Evolutionary conservation across 1,140 invertebrate species (phyloP).

Genomic region (Sweltsa coloradensis): DNA sequence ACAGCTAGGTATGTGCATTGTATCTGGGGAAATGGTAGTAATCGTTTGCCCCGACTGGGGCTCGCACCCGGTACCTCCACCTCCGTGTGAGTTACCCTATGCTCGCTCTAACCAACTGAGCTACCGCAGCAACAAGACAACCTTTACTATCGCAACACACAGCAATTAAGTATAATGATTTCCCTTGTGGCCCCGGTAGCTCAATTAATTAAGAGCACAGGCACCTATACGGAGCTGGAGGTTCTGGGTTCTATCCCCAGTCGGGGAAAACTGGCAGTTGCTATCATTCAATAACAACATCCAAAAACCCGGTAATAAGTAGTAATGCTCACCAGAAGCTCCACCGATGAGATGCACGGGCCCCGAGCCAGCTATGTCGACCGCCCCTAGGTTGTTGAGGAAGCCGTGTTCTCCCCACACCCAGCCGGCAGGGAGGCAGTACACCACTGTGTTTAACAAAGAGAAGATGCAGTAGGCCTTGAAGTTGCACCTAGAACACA

Average conservation of each 20-base stretch:
- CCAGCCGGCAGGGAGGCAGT: slow-evolving; percentile 90
- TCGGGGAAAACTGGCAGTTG: too few species aligned
- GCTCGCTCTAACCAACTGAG: too few species aligned
- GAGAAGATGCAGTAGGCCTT: slow-evolving; percentile 85
- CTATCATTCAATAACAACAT: background rate
- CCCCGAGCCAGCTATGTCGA: slow-evolving; percentile 86
- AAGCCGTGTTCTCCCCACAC: slow-evolving; percentile 81
- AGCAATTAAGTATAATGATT: background rate
- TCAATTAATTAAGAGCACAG: too few species aligned
- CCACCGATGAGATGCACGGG: slow-evolving; percentile 83
- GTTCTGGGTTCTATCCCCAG: too few species aligned
- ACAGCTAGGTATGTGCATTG: too few species aligned
- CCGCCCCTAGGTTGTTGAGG: slow-evolving; percentile 61
- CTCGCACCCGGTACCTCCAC: too few species aligned
- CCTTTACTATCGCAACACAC: background rate
- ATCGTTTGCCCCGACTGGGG: too few species aligned
- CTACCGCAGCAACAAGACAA: too few species aligned
- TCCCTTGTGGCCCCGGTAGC: too few species aligned
- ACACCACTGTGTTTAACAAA: slow-evolving; percentile 77
- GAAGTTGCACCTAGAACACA: slow-evolving; percentile 64
- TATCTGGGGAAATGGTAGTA: too few species aligned
- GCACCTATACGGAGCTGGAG: too few species aligned
- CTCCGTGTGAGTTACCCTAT: too few species aligned
- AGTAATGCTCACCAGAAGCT: slow-evolving; percentile 27
- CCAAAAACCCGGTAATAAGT: background rate